Base-by-base conservation (phyloP, 2,888 invertebrate species). In the Arge pagana region DNA sequence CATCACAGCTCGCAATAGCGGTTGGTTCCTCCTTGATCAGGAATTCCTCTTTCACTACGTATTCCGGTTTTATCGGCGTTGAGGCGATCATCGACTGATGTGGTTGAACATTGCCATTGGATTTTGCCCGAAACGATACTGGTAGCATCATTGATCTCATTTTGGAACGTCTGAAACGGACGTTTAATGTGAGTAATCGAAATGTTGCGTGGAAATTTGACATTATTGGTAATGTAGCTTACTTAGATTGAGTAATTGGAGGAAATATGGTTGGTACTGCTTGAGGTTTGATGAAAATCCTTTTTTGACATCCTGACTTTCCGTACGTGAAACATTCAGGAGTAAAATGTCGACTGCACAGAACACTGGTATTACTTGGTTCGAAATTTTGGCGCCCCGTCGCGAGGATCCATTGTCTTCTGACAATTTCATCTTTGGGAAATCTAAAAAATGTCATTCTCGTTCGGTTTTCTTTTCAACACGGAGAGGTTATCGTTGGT, bases 261-360 rank as follows among this genome's bases (percentile, higher is more conserved):
- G 45, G 45, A 23, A 45, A 45, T 7, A 45, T 8, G 3, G 45
- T 33, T 13, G 45, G 45, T 5, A 45, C 45, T 15, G 45, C 45
- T 4, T 33, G 13, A 1, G 45, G 45, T 33, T 45, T 45, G 13
- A 45, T 45, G n/a, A 45, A 45, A 6, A 45, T 23, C 18, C 45
- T 33, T 15, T 45, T 45, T 45, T 45, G 45, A 3, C 18, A 18
- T 7, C 45, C 45, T n/a, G 45, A 45, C 15, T 45, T 45, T 10
- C 45, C 45, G 11, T 45, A 45, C 4, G 45, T 45, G 11, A 45
- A 45, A 45, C 45, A 45, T 45, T 45, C 45, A 3, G 45, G 33
- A 3, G 45, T 35, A 7, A 45, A 45, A 23, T 45, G 45, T 19
- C 45, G 16, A n/a, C 45, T 45, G 23, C 45, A 45, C 16, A 45